Evolutionary conservation across 2,113 vertebrate genomes (phyloP), one percentile per base, ranked within the genome.

Genomic region (Catagonus wagneri): DNA sequence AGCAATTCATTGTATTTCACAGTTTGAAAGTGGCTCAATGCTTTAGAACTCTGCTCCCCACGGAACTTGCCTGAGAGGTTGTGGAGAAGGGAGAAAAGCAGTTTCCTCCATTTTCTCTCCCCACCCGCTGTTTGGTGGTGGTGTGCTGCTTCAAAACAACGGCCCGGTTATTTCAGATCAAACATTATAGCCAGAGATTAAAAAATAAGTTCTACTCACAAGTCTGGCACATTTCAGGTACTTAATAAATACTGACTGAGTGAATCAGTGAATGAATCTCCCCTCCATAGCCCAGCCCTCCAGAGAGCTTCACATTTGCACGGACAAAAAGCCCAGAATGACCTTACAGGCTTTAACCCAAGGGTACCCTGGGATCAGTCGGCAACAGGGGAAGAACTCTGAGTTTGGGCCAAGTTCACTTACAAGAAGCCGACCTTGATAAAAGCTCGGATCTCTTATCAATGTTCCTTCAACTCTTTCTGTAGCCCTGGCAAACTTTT

Each of bases 361-460:
- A 76, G 14, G 54, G 32, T 56, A n/a, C 60, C 69, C 8, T 54
- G 74, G 71, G 78, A 78, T 96, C 89, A 95, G 23, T 93, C 58
- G 85, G 71, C 58, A 87, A 92, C 23, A 86, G 44, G 29, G 85
- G 91, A 96, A 89, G 85, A 95, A 69, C 27, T 90, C 56, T 60
- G 93, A 95, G n/a, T 81, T 65, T 65, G 61, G 54, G 79, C 68
- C 87, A 96, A 39, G 27, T 87, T 90, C 83, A 86, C 78, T 95
- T 97, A 74, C 1, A 83, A 94, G 78, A 92, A 96, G 89, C 54
- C 63, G 44, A 80, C 89, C 94, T 95, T 90, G 94, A 93, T 90
- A 74, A 94, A 96, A 93, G 61, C 27, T 58, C 54, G 20, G 50
- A 94, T 85, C 66, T 94, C 71, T 85, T 95, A 83, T 96, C 90